Percentiles rank a stretch among this genome's conserved stretches.
Evolutionary conservation across 2,888 invertebrate genomes (phyloP).

Genomic region (Mythimna albipuncta): DNA sequence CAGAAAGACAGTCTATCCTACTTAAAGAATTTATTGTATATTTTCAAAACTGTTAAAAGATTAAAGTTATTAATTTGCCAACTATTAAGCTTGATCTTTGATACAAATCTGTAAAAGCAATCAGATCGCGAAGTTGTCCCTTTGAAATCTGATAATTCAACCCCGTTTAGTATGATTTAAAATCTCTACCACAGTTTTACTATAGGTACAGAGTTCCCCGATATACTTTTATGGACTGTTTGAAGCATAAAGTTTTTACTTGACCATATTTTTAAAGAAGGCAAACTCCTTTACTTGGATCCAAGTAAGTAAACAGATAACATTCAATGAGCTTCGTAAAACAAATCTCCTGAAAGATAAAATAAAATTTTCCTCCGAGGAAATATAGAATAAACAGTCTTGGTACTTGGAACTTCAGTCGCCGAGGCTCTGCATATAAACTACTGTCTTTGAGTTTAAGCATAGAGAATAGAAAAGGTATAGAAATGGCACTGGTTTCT

Average conservation of each 20-base stretch:
- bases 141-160: background rate
- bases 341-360: constrained; percentile 46
- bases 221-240: background rate
- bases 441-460: constrained; percentile 48
- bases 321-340: constrained; percentile 46
- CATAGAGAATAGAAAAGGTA: constrained; percentile 12
- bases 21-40: no score
- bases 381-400: constrained; percentile 47
- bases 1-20: no score
- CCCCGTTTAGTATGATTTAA: background rate
- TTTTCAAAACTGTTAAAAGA: no score
- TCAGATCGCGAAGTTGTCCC: no score
- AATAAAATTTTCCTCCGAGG: constrained; percentile 47
- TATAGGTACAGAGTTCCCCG: background rate
- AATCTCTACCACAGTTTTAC: background rate
- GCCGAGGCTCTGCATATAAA: constrained; percentile 65
- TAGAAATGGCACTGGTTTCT: constrained; percentile 13
- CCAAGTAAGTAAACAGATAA: constrained; percentile 19
- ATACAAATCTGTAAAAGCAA: background rate
- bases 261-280: constrained; percentile 8
- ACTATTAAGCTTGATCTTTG: background rate
- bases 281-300: background rate
- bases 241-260: background rate
- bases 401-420: constrained; percentile 37
- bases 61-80: no score